A percentile compares a stretch with the other conserved stretches of the same genome.
Evolutionary conservation across 2,888 invertebrate species (phyloP).

Genomic region (Tachystola acroxantha): DNA sequence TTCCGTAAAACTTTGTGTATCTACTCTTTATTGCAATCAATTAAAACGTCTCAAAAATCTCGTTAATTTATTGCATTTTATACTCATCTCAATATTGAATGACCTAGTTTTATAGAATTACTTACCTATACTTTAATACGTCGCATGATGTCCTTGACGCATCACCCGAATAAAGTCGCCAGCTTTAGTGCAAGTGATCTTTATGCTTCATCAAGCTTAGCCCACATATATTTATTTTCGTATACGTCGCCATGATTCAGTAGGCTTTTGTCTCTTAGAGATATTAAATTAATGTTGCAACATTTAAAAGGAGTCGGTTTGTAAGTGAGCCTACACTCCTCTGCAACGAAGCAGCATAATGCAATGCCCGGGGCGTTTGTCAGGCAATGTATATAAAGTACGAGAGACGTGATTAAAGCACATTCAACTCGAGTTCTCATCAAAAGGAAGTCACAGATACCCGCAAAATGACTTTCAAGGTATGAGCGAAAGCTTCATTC

Average conservation of each 20-base stretch:
- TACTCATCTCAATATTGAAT: too few relatives aligned
- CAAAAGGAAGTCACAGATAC: conserved; percentile 48
- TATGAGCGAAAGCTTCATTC: conserved; percentile 19
- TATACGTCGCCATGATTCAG: conserved; percentile 34
- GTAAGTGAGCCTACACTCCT: conserved; percentile 27
- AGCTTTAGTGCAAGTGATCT: conserved; percentile 57
- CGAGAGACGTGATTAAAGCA: conserved; percentile 34
- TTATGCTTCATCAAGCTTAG: conserved; percentile 49
- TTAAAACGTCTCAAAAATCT: too few relatives aligned
- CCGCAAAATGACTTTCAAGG: conserved; percentile 65
- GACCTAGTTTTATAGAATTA: too few relatives aligned
- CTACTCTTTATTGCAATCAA: too few relatives aligned
- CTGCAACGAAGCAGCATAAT: conserved; percentile 24
- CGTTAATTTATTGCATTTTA: too few relatives aligned
- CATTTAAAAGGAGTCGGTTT: conserved; percentile 36
- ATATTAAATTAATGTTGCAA: too few relatives aligned
- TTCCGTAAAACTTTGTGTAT: too few relatives aligned
- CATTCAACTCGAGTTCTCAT: conserved; percentile 60
- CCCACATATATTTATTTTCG: conserved; percentile 39
- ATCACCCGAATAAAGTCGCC: conserved; percentile 42
- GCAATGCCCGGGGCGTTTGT: conserved; percentile 40
- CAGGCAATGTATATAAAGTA: conserved; percentile 59
- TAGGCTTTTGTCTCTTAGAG: conserved; percentile 15
- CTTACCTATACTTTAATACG: too few relatives aligned
- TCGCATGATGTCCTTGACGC: too few relatives aligned